Percentiles rank a stretch among this genome's conserved stretches.
These are phyloP conservation scores for Cochlearius cochlearius DNA, from an alignment of 2,113 vertebrate species.

Conservation along the genomic window DNA sequence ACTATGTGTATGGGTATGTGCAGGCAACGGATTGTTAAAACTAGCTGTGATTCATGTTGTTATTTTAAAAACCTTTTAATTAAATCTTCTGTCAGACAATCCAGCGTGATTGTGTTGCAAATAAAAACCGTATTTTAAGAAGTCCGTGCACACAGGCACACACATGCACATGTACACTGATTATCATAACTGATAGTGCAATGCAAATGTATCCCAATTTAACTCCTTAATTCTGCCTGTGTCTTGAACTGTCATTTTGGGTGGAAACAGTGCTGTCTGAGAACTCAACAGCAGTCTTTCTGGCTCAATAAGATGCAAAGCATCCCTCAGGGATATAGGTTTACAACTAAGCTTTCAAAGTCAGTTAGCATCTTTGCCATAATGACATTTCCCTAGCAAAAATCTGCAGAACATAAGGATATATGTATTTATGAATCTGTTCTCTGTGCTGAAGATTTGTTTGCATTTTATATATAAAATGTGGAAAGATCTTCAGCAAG, in stretches of 20 bases:
- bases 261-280: background rate
- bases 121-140: background rate
- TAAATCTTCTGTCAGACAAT: background rate
- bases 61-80: background rate
- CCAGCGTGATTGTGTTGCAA: background rate
- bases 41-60: background rate
- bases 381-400: background rate
- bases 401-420: background rate
- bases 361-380: background rate
- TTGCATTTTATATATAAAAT: background rate
- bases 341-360: constrained; percentile 29
- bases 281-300: background rate
- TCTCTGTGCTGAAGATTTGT: background rate
- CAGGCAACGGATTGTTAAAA: background rate
- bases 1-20: background rate
- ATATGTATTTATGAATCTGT: background rate
- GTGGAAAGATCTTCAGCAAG: background rate
- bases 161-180: background rate
- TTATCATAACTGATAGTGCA: background rate
- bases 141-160: background rate
- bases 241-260: background rate
- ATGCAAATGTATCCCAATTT: background rate
- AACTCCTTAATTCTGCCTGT: background rate
- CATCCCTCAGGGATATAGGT: background rate
- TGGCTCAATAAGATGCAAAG: background rate